Conservation (phyloP, 1,140 invertebrate genomes). For the Drosophila chauvacae region DNA sequence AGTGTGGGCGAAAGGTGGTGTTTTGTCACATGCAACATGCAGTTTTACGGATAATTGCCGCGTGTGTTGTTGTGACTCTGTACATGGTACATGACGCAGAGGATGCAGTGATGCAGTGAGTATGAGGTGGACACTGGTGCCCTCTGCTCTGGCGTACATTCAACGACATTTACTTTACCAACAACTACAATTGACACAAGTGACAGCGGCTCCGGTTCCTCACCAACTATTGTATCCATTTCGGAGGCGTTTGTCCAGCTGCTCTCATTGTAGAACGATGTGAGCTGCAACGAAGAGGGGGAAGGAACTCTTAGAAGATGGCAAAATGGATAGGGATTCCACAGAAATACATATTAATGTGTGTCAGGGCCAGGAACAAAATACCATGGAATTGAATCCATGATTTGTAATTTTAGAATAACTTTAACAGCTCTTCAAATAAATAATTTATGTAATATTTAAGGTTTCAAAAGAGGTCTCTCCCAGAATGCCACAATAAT, state of each 20-base stretch:
- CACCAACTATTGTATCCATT: constrained; percentile 86
- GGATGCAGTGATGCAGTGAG: constrained; percentile 25
- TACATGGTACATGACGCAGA: constrained; percentile 7
- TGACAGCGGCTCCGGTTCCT: constrained; percentile 89
- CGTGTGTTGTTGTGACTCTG: constrained; percentile 5
- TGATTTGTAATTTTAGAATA: neutral
- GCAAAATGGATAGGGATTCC: neutral
- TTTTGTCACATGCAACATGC: constrained; percentile 62
- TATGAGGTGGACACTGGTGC: constrained; percentile 20
- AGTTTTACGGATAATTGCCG: constrained; percentile 63
- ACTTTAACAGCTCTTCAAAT: neutral
- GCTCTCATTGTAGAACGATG: constrained; percentile 83
- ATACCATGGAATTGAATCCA: neutral
- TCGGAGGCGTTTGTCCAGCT: constrained; percentile 84
- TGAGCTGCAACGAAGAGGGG: constrained; percentile 66
- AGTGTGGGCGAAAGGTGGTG: constrained; percentile 16
- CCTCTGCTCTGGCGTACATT: constrained; percentile 67
- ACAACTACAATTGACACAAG: constrained; percentile 90
- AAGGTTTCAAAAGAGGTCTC: neutral
- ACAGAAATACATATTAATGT: neutral
- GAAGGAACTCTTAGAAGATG: constrained; percentile 1
- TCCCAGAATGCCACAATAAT: neutral
- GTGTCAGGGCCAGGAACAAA: neutral
- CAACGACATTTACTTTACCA: constrained; percentile 87
- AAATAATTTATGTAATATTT: neutral